A percentile compares a stretch with the other conserved stretches of the same genome.
These are phyloP conservation scores for Ictalurus punctatus DNA, from an alignment of 2,113 vertebrate species.

Conservation along the genomic window DNA sequence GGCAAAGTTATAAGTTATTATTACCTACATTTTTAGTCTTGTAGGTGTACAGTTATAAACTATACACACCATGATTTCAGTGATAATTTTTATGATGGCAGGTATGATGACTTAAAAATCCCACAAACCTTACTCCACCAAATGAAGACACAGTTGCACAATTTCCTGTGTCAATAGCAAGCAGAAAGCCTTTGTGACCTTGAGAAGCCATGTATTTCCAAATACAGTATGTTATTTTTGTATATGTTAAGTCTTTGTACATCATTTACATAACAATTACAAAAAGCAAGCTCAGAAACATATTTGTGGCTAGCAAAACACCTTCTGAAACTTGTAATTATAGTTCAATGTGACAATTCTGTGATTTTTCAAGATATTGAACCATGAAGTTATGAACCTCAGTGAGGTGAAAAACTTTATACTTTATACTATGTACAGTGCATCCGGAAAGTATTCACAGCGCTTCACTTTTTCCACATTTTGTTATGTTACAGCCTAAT, in stretches of 20 bases:
- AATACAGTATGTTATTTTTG: too few relatives aligned
- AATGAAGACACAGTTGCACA: too few relatives aligned
- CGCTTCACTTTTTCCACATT: too few relatives aligned
- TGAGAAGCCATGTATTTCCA: too few relatives aligned
- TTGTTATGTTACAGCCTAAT: too few relatives aligned
- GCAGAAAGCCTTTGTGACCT: too few relatives aligned
- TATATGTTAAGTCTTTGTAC: not conserved
- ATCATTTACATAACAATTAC: not conserved
- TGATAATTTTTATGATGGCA: not conserved
- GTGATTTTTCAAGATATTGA: not conserved
- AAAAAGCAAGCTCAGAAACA: not conserved
- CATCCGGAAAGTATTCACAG: too few relatives aligned
- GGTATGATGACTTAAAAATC: not conserved
- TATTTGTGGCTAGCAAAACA: not conserved
- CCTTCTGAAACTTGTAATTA: not conserved
- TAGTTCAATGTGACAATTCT: not conserved
- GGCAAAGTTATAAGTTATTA: not conserved
- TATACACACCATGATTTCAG: too few relatives aligned
- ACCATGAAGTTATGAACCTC: not conserved
- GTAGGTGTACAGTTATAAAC: not conserved
- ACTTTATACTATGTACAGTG: not conserved
- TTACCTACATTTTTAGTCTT: not conserved
- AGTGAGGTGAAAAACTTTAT: not conserved
- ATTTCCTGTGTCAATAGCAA: too few relatives aligned
- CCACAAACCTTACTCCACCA: not conserved